phyloP scores from a whole-genome alignment of 2,113 vertebrate species.

The Dromiciops gliroides region DNA sequence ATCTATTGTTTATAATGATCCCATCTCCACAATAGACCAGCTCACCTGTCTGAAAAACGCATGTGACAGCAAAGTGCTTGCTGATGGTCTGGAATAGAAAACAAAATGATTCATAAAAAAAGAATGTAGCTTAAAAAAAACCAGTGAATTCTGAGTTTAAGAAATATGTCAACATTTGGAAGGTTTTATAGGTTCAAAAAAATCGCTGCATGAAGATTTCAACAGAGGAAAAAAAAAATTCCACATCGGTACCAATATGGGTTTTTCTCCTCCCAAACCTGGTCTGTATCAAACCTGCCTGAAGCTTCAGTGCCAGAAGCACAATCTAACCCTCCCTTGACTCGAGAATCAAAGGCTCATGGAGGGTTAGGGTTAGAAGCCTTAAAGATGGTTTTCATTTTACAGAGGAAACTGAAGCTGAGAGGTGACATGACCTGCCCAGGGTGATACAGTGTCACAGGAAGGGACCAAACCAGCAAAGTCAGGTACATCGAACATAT shows the following conservation, averaged over 20 bases:
- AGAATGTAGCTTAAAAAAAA: slow-evolving; percentile 11
- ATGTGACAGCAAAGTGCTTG: slow-evolving; percentile 91
- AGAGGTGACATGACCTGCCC: not conserved
- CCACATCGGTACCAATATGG: not conserved
- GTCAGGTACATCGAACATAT: not conserved
- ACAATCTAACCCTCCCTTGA: not conserved
- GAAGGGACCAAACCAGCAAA: too few species aligned
- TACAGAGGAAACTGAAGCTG: not conserved
- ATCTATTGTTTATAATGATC: not conserved
- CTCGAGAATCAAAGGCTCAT: not conserved
- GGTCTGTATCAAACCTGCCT: not conserved
- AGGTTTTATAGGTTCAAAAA: not conserved
- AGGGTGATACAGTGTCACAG: too few species aligned
- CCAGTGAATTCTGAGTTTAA: slow-evolving; percentile 16
- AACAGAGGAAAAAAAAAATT: not conserved
- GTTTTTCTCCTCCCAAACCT: not conserved
- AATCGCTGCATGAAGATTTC: not conserved
- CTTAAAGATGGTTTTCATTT: not conserved
- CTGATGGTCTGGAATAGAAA: slow-evolving; percentile 90
- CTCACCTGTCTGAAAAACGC: slow-evolving; percentile 96
- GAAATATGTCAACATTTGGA: slow-evolving; percentile 38
- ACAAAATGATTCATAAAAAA: slow-evolving; percentile 55
- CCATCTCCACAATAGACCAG: slow-evolving; percentile 59
- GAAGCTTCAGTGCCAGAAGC: not conserved
- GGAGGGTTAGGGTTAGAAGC: not conserved